Percentiles rank a stretch among this genome's conserved stretches.
Conservation (phyloP, 1,140 invertebrate species). For the Eciton burchellii region DNA sequence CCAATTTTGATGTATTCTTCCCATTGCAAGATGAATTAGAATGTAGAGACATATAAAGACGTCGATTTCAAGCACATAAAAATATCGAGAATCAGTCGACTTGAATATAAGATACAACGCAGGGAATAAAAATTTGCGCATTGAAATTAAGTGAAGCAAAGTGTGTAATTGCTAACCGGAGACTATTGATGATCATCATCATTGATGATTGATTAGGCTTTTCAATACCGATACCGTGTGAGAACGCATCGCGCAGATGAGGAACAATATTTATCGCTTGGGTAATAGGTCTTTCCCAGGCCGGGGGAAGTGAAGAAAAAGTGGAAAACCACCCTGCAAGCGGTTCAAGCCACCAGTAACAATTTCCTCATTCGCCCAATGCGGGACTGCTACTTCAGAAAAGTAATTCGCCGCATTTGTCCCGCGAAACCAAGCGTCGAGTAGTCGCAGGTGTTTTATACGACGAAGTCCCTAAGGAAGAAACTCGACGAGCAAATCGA, state of each 20-base stretch:
- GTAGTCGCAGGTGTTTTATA: constrained; percentile 51
- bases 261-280: constrained; percentile 13
- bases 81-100: no score
- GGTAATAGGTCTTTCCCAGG: constrained; percentile 4
- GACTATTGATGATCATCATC: neutral
- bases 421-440: constrained; percentile 30
- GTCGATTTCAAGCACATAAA: no score
- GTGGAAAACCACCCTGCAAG: constrained; percentile 24
- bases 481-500: constrained; percentile 45
- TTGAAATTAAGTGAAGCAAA: neutral
- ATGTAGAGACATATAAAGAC: no score
- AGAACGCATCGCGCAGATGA: neutral
- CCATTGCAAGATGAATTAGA: no score
- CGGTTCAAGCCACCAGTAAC: constrained; percentile 28
- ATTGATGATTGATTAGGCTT: neutral
- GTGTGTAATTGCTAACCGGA: neutral
- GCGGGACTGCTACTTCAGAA: neutral
- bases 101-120: no score
- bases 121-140: neutral
- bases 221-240: neutral
- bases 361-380: constrained; percentile 31
- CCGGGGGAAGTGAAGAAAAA: constrained; percentile 22
- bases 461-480: constrained; percentile 25
- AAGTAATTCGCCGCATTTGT: constrained; percentile 52
- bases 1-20: neutral